Evolutionary conservation across 2,888 invertebrate genomes (phyloP), one percentile per base, ranked within the genome.

Genomic region (Morinoia aosen): DNA sequence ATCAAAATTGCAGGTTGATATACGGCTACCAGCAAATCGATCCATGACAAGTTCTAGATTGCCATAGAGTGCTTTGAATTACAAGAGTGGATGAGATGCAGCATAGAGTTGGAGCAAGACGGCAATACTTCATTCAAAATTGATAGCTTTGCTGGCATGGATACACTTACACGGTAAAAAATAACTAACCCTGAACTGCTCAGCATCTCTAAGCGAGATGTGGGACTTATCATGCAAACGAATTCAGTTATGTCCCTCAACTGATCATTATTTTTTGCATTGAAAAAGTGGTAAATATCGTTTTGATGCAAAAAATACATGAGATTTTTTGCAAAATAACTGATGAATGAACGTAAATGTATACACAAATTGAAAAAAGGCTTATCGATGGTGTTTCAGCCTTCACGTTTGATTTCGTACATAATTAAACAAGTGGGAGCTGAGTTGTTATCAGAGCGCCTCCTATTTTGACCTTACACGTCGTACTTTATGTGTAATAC

Each of bases 41-140:
- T 90, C 40, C 90, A 48, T 48, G 90, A 90, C 90, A 90, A 90
- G 90, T 40, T 90, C 90, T 40, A 90, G 90, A 90, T 90, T 16
- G 76, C 76, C 76, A 76, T 76, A 76, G 76, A 76, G 76, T 33
- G 76, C 76, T 76, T 33, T 19, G 33, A 76, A 76, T 76, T 76
- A 76, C 76, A 10, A 8, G 76, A 76, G 76, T 76, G 76, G 25
- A 76, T 76, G 16, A 76, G 33, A 33, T 33, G 76, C 25, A 76
- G 76, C 76, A 76, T 12, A 33, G 76, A 8, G 33, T 33, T 76
- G 76, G 76, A 76, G 76, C 76, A 16, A 33, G 25, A 33, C 76
- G 33, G 76, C 76, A 76, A 76, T 76, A 76, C 76, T 33, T 76
- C 76, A 76, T 76, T 33, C 76, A 76, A 76, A 76, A 76, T 76